phyloP scores from a whole-genome alignment of 1,140 invertebrate genomes.

The Aphaenogaster floridana region DNA sequence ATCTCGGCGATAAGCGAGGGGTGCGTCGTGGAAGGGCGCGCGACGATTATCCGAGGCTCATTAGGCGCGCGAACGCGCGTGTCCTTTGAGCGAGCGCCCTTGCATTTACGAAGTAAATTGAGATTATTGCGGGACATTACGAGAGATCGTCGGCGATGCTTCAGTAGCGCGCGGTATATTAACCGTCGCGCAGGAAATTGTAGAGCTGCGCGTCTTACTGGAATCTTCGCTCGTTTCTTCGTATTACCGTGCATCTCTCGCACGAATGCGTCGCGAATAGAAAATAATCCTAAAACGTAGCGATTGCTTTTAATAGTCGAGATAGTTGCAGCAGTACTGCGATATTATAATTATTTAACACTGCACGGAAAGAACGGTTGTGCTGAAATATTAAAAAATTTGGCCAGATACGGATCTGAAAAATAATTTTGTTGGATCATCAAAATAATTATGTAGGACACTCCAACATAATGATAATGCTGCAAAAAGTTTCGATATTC shows the following conservation, averaged over 20 bases:
- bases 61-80: conserved; percentile 57
- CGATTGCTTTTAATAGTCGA: background rate
- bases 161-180: background rate
- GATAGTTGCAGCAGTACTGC: background rate
- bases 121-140: conserved; percentile 47
- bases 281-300: background rate
- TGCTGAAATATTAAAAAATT: too few relatives aligned
- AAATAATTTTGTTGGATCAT: too few relatives aligned
- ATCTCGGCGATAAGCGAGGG: conserved; percentile 48
- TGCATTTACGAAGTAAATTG: conserved; percentile 46
- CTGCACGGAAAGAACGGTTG: background rate
- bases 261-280: background rate
- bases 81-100: conserved; percentile 48
- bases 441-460: too few relatives aligned
- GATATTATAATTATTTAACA: background rate
- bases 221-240: background rate
- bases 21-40: conserved; percentile 19
- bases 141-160: conserved; percentile 19
- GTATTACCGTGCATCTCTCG: background rate
- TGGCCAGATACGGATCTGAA: too few relatives aligned
- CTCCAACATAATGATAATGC: too few relatives aligned
- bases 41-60: conserved; percentile 62
- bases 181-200: conserved; percentile 21
- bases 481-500: too few relatives aligned
- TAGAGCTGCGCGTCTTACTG: background rate